Conservation (phyloP, 2,888 invertebrate species). For the Lutraria lutraria region DNA sequence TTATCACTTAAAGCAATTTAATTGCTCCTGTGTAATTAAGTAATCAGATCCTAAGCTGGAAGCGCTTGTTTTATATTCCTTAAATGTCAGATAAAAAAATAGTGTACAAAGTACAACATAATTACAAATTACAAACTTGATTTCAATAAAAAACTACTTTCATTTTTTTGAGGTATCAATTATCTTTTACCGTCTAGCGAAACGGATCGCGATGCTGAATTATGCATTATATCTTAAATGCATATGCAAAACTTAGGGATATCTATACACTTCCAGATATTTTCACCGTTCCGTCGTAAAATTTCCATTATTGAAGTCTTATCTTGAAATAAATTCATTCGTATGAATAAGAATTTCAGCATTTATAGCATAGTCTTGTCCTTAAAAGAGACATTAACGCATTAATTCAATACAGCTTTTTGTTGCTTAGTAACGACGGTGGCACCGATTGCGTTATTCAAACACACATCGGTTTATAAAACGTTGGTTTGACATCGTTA, state of each 20-base stretch:
- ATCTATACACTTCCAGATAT: background rate
- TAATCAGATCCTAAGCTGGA: background rate
- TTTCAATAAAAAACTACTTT: background rate
- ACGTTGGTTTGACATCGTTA: no score
- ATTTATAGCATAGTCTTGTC: background rate
- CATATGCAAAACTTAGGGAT: background rate
- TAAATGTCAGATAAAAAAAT: background rate
- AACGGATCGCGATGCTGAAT: background rate
- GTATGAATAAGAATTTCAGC: constrained; percentile 1
- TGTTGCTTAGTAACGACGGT: background rate
- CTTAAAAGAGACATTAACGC: background rate
- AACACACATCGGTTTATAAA: no score
- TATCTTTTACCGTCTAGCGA: background rate
- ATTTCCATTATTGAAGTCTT: background rate
- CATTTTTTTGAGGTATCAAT: background rate
- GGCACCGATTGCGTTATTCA: no score
- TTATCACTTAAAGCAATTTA: background rate
- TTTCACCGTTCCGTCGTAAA: background rate
- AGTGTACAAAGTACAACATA: background rate
- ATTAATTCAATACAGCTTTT: background rate
- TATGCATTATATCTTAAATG: background rate
- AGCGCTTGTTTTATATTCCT: background rate
- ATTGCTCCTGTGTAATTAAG: background rate
- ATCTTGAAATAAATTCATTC: background rate
- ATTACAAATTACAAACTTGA: constrained; percentile 8